Evolutionary conservation across 2,797 vertebrate genomes (phyloP), one percentile per base, ranked within the genome.

Genomic region (Mionectes olivaceus): DNA sequence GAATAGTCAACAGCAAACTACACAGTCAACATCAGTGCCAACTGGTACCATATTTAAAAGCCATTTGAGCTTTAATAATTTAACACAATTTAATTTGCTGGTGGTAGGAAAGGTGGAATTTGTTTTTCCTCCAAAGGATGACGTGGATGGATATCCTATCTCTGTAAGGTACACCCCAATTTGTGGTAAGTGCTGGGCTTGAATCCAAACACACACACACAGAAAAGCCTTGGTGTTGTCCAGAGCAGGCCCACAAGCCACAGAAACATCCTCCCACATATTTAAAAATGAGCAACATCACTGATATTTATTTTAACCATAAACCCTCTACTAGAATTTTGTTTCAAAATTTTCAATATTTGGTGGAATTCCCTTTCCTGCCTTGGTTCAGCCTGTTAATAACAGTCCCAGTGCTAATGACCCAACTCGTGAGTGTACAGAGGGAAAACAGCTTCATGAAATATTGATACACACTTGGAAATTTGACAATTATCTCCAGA

Each of bases 401-500:
- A 93, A 65, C 35, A 74, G 57, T n/a, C 47, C 47, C 77, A n/a
- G 70, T 46, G 67, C 89, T 95, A 90, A 95, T 44, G 91, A 90
- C 69, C 74, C 32, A 82, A 76, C 82, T 89, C 39, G 13, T 53
- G 70, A 77, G 73, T 0, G 5, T 41, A 35, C 19, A 18, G 63
- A 85, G 76, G 49, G 67, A 93, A 95, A 93, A 76, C 56, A 76
- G 13, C 93, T 83, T 94, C 93, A 95, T 96, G 94, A 97, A 96
- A 95, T 94, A 95, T 81, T 97, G 95, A 96, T 92, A 93, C 63
- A 47, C 47, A 24, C 64, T 87, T 47, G 88, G 85, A 94, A 92
- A 83, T 83, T 69, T 88, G 83, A 89, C 83, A 93, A 96, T 94
- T 96, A 95, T 87, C 94, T 95, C 91, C 90, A 83, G 78, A 92